Evolutionary conservation across 2,888 invertebrate genomes (phyloP).

Genomic region (Tanytarsus gracilentus): DNA sequence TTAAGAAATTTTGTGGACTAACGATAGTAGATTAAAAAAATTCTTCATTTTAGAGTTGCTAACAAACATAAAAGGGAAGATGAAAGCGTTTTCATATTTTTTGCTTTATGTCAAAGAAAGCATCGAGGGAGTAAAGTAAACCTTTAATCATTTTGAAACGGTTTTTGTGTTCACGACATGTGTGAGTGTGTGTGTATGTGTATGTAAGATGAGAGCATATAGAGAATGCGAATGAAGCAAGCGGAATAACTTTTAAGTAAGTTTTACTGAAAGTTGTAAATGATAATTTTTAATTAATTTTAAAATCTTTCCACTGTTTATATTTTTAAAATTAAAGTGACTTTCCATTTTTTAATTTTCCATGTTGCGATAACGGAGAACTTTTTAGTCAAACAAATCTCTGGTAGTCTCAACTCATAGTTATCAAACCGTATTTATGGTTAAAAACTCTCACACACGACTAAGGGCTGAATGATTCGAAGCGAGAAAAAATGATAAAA

Average conservation of each 20-base stretch:
- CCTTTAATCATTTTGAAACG: conserved; percentile 25
- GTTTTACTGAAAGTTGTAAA: not conserved
- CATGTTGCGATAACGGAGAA: conserved; percentile 1
- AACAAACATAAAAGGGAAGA: no score
- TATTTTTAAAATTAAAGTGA: conserved; percentile 5
- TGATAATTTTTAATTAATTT: no score
- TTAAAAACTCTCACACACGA: no score
- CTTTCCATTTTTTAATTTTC: not conserved
- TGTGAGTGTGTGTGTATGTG: no score
- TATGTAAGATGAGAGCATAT: no score
- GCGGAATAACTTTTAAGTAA: not conserved
- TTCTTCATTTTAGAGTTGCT: no score
- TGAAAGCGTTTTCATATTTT: no score
- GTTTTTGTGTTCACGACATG: conserved; percentile 13
- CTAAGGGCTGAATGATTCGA: not conserved
- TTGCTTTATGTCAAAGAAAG: no score
- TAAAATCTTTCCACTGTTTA: no score
- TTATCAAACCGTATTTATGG: no score
- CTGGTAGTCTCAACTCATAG: conserved; percentile 17
- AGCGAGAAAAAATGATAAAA: conserved; percentile 15
- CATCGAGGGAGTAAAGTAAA: not conserved
- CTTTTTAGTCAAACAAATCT: conserved; percentile 24
- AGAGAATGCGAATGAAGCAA: not conserved
- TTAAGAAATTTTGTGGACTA: no score
- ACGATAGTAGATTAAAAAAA: no score